phyloP scores from a whole-genome alignment of 2,113 vertebrate species.

The Ptilorrhoa leucosticta region DNA sequence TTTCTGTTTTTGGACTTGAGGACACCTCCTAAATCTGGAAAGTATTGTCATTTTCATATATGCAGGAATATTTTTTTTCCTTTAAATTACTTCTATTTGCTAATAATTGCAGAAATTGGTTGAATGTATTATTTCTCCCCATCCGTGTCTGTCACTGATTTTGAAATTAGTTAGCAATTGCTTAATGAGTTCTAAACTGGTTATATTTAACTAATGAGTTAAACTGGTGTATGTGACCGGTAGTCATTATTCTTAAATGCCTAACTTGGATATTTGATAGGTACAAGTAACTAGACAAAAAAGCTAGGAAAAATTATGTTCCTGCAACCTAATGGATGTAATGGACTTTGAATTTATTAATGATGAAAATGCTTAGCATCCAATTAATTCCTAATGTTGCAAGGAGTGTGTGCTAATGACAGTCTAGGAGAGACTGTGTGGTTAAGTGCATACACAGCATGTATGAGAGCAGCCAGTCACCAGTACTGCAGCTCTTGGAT shows the following conservation, averaged over 20 bases:
- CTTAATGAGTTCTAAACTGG: background rate
- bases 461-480: background rate
- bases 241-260: background rate
- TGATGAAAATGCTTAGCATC: background rate
- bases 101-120: background rate
- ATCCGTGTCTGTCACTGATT: background rate
- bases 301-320: background rate
- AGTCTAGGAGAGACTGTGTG: background rate
- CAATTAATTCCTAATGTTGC: background rate
- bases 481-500: background rate
- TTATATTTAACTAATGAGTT: too few species aligned
- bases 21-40: background rate
- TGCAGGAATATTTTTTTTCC: background rate
- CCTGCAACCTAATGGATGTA: background rate
- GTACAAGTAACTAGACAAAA: background rate
- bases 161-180: background rate
- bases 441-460: rapidly evolving
- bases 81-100: background rate
- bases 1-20: background rate
- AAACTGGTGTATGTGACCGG: background rate
- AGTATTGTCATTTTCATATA: background rate
- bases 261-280: background rate
- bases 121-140: background rate
- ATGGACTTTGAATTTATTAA: background rate
- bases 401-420: background rate